Evolutionary conservation across 2,888 invertebrate species (phyloP), one percentile per base, ranked within the genome.

Genomic region (Leucophenga montana): DNA sequence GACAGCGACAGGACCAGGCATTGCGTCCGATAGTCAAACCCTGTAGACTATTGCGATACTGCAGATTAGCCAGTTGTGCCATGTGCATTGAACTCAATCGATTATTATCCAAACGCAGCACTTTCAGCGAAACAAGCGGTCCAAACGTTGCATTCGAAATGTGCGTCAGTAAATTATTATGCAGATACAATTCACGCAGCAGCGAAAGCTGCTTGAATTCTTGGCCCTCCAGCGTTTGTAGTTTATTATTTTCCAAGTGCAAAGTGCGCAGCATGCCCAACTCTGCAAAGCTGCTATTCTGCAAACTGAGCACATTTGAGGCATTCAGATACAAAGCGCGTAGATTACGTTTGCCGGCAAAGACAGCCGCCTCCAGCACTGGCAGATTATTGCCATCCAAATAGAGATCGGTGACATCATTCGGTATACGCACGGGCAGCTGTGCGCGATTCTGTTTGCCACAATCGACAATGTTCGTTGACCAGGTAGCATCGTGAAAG

Each of bases 401-500:
- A 88, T 96, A 96, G 73, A 98, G 93, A 87, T 97, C 96, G 8
- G 97, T 97, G 8, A 96, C 96, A 86, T 97, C 97, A 94, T 97
- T 96, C 1, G 98, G 98, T 85, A 98, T 94, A 80, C 94, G 92
- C 46, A 93, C 91, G 0, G 97, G 97, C 80, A 88, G 71, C 3
- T 72, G 75, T 18, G 82, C 75, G 74, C 85, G 78, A 74, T 88
- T 86, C 76, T 89, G 88, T 16, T 93, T 93, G 77, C 95, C 95
- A 89, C 97, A 97, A 88, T 97, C 97, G 61, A 97, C 96, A 54
- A 96, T 95, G 89, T 96, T 97, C 67, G 95, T 96, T 80, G 94
- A 94, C 96, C 97, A 97, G 75, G 95, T 93, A 87, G 95, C 95
- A 86, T 98, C 97, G 88, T 97, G 96, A 90, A 96, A 97, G 89